phyloP scores from a whole-genome alignment of 64 coral and sea anemone species.

The Montipora cactus region DNA sequence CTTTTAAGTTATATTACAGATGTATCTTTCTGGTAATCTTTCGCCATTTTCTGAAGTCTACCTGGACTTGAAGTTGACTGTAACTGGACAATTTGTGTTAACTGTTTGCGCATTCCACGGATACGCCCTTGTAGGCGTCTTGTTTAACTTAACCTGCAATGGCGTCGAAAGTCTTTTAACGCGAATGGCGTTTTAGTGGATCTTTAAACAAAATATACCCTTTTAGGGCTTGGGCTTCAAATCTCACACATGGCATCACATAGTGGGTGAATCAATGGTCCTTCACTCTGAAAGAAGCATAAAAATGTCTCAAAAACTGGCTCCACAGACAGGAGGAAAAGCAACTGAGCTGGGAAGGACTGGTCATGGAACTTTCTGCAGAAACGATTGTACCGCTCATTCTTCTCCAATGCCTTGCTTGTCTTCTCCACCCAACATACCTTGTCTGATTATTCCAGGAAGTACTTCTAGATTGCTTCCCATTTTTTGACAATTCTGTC shows the following conservation, averaged over 20 bases:
- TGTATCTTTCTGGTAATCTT: no score
- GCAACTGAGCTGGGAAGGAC: conserved; percentile 23
- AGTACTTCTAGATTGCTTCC: conserved; percentile 60
- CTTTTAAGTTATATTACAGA: no score
- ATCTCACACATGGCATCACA: conserved; percentile 55
- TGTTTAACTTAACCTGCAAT: no score
- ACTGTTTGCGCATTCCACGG: no score
- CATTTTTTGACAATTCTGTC: conserved; percentile 62
- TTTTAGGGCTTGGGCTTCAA: conserved; percentile 40
- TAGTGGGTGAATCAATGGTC: conserved; percentile 71
- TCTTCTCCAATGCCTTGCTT: conserved; percentile 35
- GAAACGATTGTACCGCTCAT: conserved; percentile 55
- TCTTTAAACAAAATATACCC: not conserved
- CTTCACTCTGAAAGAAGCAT: conserved; percentile 71
- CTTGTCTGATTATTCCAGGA: conserved; percentile 10
- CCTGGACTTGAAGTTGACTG: no score
- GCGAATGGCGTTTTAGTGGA: no score
- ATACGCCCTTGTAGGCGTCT: no score
- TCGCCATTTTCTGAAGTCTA: no score
- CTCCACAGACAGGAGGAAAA: conserved; percentile 50
- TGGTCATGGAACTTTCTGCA: not conserved
- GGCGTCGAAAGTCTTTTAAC: no score
- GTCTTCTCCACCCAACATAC: not conserved
- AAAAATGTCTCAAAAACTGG: conserved; percentile 64
- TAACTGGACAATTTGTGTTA: no score